A percentile compares a stretch with the other conserved stretches of the same genome.
Conservation (phyloP, 37 sponge, comb jelly and placozoan genomes). For the Halisarca cf. caerulea region DNA sequence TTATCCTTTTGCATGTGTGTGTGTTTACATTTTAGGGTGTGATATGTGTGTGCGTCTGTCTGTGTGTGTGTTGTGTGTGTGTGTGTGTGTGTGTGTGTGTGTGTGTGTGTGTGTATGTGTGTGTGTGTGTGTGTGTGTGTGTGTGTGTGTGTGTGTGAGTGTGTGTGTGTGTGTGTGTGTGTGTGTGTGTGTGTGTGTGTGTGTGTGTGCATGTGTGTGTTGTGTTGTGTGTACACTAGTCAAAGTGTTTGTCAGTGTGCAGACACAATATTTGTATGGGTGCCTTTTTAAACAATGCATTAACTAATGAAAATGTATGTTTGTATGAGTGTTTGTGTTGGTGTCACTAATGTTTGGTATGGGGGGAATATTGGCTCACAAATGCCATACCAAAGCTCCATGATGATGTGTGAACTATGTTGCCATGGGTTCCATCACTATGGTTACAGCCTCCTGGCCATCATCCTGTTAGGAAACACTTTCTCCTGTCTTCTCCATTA, state of each 20-base stretch:
- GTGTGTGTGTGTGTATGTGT: constrained; percentile 24
- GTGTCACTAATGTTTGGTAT: too few species aligned
- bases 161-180: constrained; percentile 20
- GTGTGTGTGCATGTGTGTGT: neutral
- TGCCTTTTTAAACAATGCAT: too few species aligned
- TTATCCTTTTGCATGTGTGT: neutral
- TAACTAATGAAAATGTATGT: too few species aligned
- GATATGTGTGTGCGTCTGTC: constrained; percentile 7
- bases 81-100: constrained; percentile 33
- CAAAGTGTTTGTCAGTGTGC: neutral
- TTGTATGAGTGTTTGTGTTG: too few species aligned
- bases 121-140: constrained; percentile 15
- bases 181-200: constrained; percentile 4
- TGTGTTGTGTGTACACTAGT: neutral
- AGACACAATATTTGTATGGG: neutral
- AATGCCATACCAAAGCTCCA: too few species aligned
- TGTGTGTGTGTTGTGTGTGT: constrained; percentile 20
- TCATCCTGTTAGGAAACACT: too few species aligned
- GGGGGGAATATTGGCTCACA: too few species aligned
- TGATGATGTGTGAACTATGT: too few species aligned
- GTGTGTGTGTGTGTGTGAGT: constrained; percentile 21
- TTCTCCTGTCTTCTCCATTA: too few species aligned
- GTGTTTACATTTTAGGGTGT: constrained; percentile 1
- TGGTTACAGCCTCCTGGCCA: too few species aligned
- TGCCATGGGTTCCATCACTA: too few species aligned